Conservation (phyloP, 2,113 vertebrate genomes). For the Scomber japonicus region DNA sequence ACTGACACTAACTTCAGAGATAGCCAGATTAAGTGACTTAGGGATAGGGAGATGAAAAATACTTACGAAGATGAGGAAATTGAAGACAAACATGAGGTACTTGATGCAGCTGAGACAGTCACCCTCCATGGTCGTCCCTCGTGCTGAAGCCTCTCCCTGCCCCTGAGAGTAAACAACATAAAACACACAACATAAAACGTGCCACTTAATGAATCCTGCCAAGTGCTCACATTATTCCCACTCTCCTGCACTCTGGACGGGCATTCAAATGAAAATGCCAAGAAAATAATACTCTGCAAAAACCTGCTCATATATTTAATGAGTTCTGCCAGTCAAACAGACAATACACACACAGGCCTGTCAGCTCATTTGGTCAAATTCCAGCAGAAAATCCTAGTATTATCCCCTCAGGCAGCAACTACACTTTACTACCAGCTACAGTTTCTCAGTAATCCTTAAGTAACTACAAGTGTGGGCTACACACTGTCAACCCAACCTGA, state of each 20-base stretch:
- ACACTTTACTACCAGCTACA: neutral
- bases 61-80: slow-evolving; percentile 98
- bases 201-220: slow-evolving; percentile 45
- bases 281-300: slow-evolving; percentile 50
- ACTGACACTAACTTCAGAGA: slow-evolving; percentile 64
- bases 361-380: slow-evolving; percentile 55
- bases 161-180: slow-evolving; percentile 81
- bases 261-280: slow-evolving; percentile 59
- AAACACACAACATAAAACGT: slow-evolving; percentile 34
- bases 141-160: slow-evolving; percentile 81
- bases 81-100: slow-evolving; percentile 98
- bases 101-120: slow-evolving; percentile 97
- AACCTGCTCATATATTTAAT: slow-evolving; percentile 63
- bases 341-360: slow-evolving; percentile 31
- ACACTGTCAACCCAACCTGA: slow-evolving; percentile 42
- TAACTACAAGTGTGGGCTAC: slow-evolving; percentile 45
- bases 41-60: slow-evolving; percentile 56
- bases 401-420: slow-evolving; percentile 28
- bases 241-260: slow-evolving; percentile 43
- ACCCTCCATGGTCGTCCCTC: slow-evolving; percentile 91
- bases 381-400: slow-evolving; percentile 49
- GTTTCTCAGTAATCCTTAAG: slow-evolving; percentile 41
- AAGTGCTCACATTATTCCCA: slow-evolving; percentile 40
- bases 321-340: slow-evolving; percentile 70
- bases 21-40: slow-evolving; percentile 44